Conservation (phyloP, 1,140 invertebrate species). For the Ooceraea biroi region DNA sequence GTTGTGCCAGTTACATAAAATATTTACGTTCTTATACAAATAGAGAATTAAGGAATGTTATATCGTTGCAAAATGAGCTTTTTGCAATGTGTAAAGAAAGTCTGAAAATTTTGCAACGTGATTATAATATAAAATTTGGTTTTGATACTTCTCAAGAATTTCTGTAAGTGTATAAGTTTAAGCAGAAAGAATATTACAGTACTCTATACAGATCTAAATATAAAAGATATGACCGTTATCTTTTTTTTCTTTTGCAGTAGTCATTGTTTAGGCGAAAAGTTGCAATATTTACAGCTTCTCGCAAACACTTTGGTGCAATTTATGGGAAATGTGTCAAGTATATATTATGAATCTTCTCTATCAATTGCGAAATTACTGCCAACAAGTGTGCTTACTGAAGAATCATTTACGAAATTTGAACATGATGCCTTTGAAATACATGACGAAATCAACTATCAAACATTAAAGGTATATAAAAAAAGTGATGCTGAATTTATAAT, state of each 20-base stretch:
- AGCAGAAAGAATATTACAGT: not conserved
- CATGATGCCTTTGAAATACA: constrained; percentile 66
- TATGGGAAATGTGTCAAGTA: constrained; percentile 74
- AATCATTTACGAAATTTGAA: constrained; percentile 76
- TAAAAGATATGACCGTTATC: not conserved
- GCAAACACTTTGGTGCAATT: constrained; percentile 74
- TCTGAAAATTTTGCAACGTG: constrained; percentile 79
- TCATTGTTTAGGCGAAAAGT: constrained; percentile 73
- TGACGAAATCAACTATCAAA: constrained; percentile 79
- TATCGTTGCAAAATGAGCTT: constrained; percentile 79
- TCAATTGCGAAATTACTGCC: constrained; percentile 75
- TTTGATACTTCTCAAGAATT: constrained; percentile 73
- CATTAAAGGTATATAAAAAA: constrained; percentile 74
- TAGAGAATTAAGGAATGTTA: constrained; percentile 72
- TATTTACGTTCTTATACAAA: constrained; percentile 59
- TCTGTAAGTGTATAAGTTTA: constrained; percentile 72
- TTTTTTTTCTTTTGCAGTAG: constrained; percentile 33
- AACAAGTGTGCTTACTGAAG: constrained; percentile 5
- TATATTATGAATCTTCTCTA: constrained; percentile 74
- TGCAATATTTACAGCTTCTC: constrained; percentile 77
- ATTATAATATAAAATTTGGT: constrained; percentile 73
- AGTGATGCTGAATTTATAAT: too few species aligned
- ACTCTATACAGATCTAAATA: not conserved
- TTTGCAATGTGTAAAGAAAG: constrained; percentile 76
- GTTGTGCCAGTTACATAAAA: constrained; percentile 66